These are phyloP conservation scores for Dipodomys stephensi DNA, from an alignment of 2,113 vertebrate species.

Conservation along the genomic window DNA sequence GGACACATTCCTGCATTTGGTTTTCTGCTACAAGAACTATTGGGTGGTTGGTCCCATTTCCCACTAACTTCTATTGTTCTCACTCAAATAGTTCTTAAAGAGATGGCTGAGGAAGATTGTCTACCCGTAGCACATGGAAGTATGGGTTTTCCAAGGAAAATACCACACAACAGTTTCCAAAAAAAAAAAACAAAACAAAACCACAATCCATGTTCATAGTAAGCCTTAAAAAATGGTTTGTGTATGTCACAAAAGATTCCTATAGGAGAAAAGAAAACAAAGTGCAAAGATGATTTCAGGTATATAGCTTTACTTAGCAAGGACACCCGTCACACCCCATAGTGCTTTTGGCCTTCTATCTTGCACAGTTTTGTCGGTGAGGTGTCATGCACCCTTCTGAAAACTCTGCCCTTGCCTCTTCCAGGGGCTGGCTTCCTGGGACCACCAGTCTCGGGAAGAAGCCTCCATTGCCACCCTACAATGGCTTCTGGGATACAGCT, in stretches of 20 bases:
- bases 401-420: background rate
- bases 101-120: background rate
- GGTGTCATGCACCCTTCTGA: background rate
- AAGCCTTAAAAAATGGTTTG: background rate
- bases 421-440: background rate
- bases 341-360: background rate
- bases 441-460: background rate
- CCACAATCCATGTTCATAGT: background rate
- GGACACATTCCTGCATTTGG: background rate
- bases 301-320: background rate
- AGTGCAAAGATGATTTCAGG: background rate
- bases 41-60: conserved; percentile 57
- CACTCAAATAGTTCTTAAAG: background rate
- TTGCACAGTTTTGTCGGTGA: background rate
- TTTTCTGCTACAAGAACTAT: background rate
- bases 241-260: conserved; percentile 1
- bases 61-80: conserved; percentile 57
- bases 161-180: background rate
- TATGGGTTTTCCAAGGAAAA: conserved; percentile 65
- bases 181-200: conserved; percentile 45
- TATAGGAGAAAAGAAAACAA: background rate
- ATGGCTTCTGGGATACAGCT: background rate
- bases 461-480: background rate
- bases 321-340: background rate
- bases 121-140: conserved; percentile 33